phyloP scores from a whole-genome alignment of 2,888 invertebrate genomes.

The Caenorhabditis drosophilae region DNA sequence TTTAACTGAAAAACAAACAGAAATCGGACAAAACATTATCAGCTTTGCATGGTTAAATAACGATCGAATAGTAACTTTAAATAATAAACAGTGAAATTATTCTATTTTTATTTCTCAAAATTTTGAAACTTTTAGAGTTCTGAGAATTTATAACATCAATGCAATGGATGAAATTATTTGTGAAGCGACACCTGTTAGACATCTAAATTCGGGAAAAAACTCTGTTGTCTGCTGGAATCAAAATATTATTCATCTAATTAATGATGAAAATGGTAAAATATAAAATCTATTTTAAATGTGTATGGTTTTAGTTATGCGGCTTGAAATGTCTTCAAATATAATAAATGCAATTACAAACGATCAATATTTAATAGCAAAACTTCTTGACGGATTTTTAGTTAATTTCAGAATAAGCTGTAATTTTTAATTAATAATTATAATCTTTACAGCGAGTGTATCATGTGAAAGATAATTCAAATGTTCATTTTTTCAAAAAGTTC shows the following conservation, averaged over 20 bases:
- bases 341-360: conserved; percentile 2
- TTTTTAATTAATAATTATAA: background rate
- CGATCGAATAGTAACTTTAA: conserved; percentile 2
- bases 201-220: conserved; percentile 11
- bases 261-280: background rate
- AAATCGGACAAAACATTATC: conserved; percentile 5
- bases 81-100: too few species aligned
- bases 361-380: conserved; percentile 10
- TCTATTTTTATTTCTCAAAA: too few species aligned
- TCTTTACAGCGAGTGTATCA: conserved; percentile 14
- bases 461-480: background rate
- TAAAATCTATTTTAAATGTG: background rate
- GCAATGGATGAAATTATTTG: conserved; percentile 12
- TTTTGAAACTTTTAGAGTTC: too few species aligned
- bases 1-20: background rate
- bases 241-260: conserved; percentile 6
- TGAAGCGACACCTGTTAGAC: conserved; percentile 9
- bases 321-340: conserved; percentile 19
- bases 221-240: conserved; percentile 13
- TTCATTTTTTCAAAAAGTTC: conserved; percentile 9
- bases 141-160: conserved; percentile 7
- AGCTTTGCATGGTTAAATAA: conserved; percentile 13
- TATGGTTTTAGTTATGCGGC: conserved; percentile 9
- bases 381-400: conserved; percentile 25
- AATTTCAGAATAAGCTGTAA: background rate